Evolutionary conservation across 2,113 vertebrate species (phyloP), one percentile per base, ranked within the genome.

Genomic region (Melanerpes aurifrons): DNA sequence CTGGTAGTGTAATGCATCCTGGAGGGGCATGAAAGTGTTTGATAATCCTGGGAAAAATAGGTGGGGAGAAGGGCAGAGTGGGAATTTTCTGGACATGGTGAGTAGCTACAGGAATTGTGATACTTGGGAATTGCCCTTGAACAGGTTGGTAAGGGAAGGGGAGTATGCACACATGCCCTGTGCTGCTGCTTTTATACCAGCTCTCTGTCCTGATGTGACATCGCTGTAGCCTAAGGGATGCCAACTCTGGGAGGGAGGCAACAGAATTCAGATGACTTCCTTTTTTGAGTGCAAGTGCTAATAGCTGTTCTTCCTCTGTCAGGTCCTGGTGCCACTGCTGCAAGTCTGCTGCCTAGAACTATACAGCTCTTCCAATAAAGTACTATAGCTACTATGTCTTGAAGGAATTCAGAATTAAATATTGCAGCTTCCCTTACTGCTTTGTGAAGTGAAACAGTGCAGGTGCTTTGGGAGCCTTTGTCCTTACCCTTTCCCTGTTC

Each of bases 151-250:
- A 12, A 31, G 6, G 10, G 2, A 12, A 31, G 6, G 10, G 2
- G 3, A 5, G 64, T 14, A 17, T 4, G 8, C 1, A 4, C 1
- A 2, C 4, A 9, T 24, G 35, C 12, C n/a, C 25, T n/a, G 35
- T 6, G 3, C 19, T 75, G 3, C 45, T 82, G 59, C 48, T 28
- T 26, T 28, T 64, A 21, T 9, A n/a, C 12, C 15, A 40, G 58
- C 17, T 25, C 66, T 0, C 1, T 13, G 10, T 17, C 43, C 19
- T 56, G 17, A 25, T 43, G 12, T 28, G 1, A 19, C 10, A 26
- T 22, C 9, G 19, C 17, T 45, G 31, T 28, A 35, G 10, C 7
- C 5, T 12, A 6, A 20, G 12, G 35, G 35, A 35, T 7, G 35
- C 35, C 35, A 35, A 35, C 35, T 35, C 26, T 7, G 8, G 24